These are phyloP conservation scores for Chloebia gouldiae DNA, from an alignment of 2,113 vertebrate species.

Conservation along the genomic window DNA sequence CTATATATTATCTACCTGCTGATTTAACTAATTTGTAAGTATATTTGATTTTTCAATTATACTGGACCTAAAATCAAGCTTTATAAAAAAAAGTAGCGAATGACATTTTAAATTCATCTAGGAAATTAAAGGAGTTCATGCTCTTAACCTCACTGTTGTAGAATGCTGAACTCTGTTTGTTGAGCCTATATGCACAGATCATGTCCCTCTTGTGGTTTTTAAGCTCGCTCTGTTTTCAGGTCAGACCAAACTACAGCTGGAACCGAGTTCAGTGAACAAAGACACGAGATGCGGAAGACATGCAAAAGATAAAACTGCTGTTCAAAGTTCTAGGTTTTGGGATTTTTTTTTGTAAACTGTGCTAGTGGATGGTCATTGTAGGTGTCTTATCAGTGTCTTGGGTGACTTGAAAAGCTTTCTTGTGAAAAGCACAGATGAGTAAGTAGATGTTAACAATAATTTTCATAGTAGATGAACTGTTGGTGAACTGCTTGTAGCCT, in stretches of 20 bases:
- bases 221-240: not conserved
- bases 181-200: fast-evolving
- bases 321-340: not conserved
- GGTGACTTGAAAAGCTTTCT: not conserved
- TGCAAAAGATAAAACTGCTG: not conserved
- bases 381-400: not conserved
- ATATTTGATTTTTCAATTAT: not conserved
- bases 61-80: not conserved
- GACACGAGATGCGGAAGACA: fast-evolving
- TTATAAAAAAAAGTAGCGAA: not conserved
- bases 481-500: not conserved
- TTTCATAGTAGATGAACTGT: not conserved
- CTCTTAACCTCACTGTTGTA: not conserved
- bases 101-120: not conserved
- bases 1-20: too few species aligned
- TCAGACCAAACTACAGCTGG: not conserved
- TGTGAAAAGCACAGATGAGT: fast-evolving
- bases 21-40: not conserved
- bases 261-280: not conserved
- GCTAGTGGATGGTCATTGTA: not conserved
- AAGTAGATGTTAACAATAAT: not conserved
- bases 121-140: not conserved
- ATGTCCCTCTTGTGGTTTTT: not conserved
- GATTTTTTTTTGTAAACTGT: not conserved
- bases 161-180: not conserved